These are phyloP conservation scores for Porites australiensis DNA, from an alignment of 64 coral and sea anemone species.

Conservation along the genomic window DNA sequence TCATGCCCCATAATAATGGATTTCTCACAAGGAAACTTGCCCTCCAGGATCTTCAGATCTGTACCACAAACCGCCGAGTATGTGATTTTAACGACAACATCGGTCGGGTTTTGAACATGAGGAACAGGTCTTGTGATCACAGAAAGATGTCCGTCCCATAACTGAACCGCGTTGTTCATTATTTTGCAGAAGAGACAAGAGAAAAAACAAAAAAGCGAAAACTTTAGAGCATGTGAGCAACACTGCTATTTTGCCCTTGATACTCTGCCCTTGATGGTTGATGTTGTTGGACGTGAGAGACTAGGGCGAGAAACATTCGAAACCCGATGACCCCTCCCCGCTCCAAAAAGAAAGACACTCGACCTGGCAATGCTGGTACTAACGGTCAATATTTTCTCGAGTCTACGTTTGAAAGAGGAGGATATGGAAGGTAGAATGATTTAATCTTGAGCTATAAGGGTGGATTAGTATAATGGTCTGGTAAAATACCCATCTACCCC, in stretches of 20 bases:
- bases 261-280: too few species aligned
- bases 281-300: background rate
- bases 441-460: too few species aligned
- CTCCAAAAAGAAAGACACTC: too few species aligned
- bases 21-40: conserved; percentile 81
- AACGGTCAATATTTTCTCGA: too few species aligned
- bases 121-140: conserved; percentile 90
- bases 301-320: background rate
- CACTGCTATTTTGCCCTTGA: too few species aligned
- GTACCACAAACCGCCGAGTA: conserved; percentile 87
- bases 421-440: too few species aligned
- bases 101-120: conserved; percentile 72
- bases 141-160: conserved; percentile 83
- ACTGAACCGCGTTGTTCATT: conserved; percentile 91
- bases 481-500: too few species aligned
- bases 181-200: background rate
- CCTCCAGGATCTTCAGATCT: conserved; percentile 84
- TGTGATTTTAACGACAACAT: conserved; percentile 92
- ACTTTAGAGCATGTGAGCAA: too few species aligned
- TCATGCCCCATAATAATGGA: conserved; percentile 92
- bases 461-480: too few species aligned
- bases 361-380: too few species aligned
- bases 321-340: background rate
- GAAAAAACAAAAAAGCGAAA: background rate
- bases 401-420: too few species aligned